Conservation (phyloP, 2,113 vertebrate genomes). For the Helogale parvula region DNA sequence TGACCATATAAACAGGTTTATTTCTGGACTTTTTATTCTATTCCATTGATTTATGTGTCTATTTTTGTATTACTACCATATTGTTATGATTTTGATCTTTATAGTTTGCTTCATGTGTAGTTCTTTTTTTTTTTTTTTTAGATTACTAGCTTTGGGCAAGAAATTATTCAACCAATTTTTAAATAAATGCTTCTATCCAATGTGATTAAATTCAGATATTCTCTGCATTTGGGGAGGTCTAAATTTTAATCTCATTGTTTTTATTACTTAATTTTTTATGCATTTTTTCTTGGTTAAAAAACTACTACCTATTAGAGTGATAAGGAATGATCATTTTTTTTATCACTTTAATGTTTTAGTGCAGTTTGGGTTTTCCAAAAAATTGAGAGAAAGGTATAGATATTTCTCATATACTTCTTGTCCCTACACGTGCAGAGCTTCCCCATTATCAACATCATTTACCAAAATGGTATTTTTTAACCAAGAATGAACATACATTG, state of each 20-base stretch:
- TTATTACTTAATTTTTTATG: background rate
- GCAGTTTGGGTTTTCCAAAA: background rate
- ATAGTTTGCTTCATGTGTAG: background rate
- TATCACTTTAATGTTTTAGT: background rate
- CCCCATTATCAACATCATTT: background rate
- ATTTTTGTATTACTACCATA: background rate
- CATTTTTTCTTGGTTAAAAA: background rate
- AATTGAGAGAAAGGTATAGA: background rate
- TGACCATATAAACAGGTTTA: background rate
- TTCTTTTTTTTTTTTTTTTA: background rate
- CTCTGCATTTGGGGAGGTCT: background rate
- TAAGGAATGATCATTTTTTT: background rate
- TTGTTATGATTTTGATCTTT: background rate
- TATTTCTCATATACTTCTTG: background rate
- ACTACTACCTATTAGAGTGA: background rate
- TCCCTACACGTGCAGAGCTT: background rate
- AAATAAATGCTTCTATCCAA: background rate
- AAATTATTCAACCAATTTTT: background rate
- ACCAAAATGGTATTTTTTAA: background rate
- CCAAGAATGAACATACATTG: background rate
- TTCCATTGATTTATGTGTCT: background rate
- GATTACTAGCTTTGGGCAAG: background rate
- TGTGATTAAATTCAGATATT: background rate
- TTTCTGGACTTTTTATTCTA: background rate
- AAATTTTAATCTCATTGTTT: background rate